Evolutionary conservation across 2,113 vertebrate genomes (phyloP).

Genomic region (Phalacrocorax carbo): DNA sequence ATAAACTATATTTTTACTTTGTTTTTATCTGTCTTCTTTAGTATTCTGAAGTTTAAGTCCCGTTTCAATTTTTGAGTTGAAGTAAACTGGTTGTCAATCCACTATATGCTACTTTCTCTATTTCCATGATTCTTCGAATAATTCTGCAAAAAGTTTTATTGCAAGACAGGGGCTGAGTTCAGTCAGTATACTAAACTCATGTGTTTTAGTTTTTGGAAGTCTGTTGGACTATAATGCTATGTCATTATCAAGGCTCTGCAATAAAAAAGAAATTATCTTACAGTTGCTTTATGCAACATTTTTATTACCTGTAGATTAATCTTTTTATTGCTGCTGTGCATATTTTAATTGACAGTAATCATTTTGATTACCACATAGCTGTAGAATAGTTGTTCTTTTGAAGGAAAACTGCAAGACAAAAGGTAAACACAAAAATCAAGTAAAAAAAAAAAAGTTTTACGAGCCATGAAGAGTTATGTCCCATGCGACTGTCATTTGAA

Average conservation of each 20-base stretch:
- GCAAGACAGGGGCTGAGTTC: not conserved
- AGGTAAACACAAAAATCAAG: not conserved
- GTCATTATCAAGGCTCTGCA: not conserved
- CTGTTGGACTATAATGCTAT: not conserved
- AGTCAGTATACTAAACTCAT: not conserved
- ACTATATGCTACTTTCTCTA: not conserved
- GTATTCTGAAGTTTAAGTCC: not conserved
- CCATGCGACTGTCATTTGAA: not conserved
- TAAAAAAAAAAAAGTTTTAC: not conserved
- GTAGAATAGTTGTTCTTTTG: not conserved
- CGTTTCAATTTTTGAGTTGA: not conserved
- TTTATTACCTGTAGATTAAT: not conserved
- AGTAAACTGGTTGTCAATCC: not conserved
- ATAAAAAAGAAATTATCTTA: not conserved
- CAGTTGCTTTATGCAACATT: not conserved
- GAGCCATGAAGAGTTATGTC: not conserved
- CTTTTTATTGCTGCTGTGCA: not conserved
- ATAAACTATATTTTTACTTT: not conserved
- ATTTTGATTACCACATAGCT: not conserved
- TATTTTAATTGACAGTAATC: not conserved
- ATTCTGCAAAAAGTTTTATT: not conserved
- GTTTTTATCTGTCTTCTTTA: not conserved
- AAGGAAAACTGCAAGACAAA: not conserved
- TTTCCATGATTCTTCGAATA: not conserved
- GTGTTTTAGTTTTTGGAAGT: not conserved